Evolutionary conservation across 2,888 invertebrate genomes (phyloP), one percentile per base, ranked within the genome.

Genomic region (Troides oblongomaculatus): DNA sequence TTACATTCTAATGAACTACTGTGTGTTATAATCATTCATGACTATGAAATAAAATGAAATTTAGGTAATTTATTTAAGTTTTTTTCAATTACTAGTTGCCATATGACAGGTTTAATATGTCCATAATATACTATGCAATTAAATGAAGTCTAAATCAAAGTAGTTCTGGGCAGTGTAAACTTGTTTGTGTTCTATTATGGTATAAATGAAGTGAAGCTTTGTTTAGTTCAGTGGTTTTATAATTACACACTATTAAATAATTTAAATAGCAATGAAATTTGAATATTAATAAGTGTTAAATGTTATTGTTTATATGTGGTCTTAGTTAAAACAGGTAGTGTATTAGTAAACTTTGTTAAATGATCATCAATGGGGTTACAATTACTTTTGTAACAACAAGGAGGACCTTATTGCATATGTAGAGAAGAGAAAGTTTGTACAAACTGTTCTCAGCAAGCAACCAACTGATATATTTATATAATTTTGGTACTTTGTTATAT

Each of bases 11-110:
- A 75, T 79, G 76, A 84, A 83, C 84, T 84, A 86, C 89, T 86
- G 89, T 83, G 81, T 77, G 77, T 76, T 67, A 66, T 72, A 84
- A 82, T 79, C 82, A 84, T 82, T 82, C 74, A 77, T 77, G 84
- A 89, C 81, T 86, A 92, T 92, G 92, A 90, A 89, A 88, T 91
- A 92, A 92, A 86, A 92, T 92, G 92, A 91, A 89, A 92, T 84
- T 86, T 90, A 88, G 92, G 92, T 92, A 75, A 68, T 61, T 67
- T 58, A 36, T 68, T 64, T 25, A n/a, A 63, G 62, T 69, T 63
- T 70, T 21, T 71, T 70, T 66, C 25, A 17, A 68, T 62, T 62
- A 58, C 30, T 58, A 39, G 18, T 36, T 39, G 62, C 36, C 62
- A 66, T 70, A 23, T 66, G 36, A 65, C 30, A 58, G 61, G 43